These are phyloP conservation scores for Leptothorax acervorum DNA, from an alignment of 2,888 invertebrate species.

Conservation along the genomic window DNA sequence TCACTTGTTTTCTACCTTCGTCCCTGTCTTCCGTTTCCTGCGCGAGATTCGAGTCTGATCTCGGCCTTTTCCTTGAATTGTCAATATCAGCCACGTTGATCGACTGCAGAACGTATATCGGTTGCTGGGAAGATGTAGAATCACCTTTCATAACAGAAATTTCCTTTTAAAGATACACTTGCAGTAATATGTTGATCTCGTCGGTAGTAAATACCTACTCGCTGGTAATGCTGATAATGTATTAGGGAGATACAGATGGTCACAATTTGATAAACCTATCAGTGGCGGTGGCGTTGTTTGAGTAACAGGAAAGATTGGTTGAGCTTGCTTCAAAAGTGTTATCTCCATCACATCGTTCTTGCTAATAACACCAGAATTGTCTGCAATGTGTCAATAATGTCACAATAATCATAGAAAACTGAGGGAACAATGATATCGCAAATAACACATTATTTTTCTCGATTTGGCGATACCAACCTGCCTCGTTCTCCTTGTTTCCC, in stretches of 20 bases:
- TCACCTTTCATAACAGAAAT: slow-evolving; percentile 57
- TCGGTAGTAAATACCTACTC: slow-evolving; percentile 63
- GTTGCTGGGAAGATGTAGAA: slow-evolving; percentile 41
- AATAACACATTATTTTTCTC: background rate
- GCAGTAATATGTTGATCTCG: background rate
- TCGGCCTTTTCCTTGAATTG: slow-evolving; percentile 21
- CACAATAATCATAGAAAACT: background rate
- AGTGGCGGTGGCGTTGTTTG: slow-evolving; percentile 57
- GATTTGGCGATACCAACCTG: slow-evolving; percentile 12
- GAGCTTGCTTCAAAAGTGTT: slow-evolving; percentile 43
- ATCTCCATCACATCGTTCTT: slow-evolving; percentile 34
- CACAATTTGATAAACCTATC: slow-evolving; percentile 69
- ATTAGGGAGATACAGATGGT: slow-evolving; percentile 69
- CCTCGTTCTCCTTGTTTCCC: slow-evolving; percentile 47
- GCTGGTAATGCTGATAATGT: slow-evolving; percentile 63
- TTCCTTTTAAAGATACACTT: background rate
- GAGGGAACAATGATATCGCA: no score
- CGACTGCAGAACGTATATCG: slow-evolving; percentile 71
- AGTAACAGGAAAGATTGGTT: slow-evolving; percentile 50
- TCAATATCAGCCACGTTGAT: slow-evolving; percentile 59
- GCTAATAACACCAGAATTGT: slow-evolving; percentile 1
- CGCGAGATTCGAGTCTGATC: slow-evolving; percentile 30
- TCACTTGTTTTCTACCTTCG: slow-evolving; percentile 78
- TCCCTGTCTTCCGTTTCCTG: slow-evolving; percentile 60
- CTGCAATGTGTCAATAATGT: background rate